Conservation (phyloP, 2,113 vertebrate species). For the Heterochromis multidens region DNA sequence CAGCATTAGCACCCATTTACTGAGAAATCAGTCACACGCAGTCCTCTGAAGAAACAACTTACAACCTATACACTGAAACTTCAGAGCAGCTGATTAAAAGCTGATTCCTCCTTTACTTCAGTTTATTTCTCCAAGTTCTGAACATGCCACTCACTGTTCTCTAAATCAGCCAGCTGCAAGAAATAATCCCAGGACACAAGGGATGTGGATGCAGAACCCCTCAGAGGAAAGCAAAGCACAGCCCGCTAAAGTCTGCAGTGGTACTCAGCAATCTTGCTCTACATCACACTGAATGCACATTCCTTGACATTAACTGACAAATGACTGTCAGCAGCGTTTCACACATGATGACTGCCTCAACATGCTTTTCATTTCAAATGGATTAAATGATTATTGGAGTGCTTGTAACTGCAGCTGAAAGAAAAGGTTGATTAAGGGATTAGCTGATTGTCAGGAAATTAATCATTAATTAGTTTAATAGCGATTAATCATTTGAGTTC, state of each 20-base stretch:
- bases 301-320: background rate
- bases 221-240: background rate
- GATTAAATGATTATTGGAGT: background rate
- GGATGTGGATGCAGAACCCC: background rate
- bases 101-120: background rate
- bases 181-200: background rate
- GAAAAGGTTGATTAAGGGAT: background rate
- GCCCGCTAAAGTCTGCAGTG: background rate
- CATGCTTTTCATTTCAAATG: background rate
- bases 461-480: background rate
- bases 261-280: background rate
- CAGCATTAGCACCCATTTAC: conserved; percentile 3
- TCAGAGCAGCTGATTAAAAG: background rate
- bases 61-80: background rate
- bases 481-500: background rate
- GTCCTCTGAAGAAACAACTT: background rate
- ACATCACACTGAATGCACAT: background rate
- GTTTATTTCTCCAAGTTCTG: background rate
- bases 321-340: background rate
- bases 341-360: background rate
- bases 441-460: background rate
- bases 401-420: background rate
- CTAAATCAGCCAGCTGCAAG: background rate
- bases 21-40: conserved; percentile 10
- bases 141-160: background rate